Base-by-base conservation (phyloP, 2,113 vertebrate species). In the Panurus biarmicus region DNA sequence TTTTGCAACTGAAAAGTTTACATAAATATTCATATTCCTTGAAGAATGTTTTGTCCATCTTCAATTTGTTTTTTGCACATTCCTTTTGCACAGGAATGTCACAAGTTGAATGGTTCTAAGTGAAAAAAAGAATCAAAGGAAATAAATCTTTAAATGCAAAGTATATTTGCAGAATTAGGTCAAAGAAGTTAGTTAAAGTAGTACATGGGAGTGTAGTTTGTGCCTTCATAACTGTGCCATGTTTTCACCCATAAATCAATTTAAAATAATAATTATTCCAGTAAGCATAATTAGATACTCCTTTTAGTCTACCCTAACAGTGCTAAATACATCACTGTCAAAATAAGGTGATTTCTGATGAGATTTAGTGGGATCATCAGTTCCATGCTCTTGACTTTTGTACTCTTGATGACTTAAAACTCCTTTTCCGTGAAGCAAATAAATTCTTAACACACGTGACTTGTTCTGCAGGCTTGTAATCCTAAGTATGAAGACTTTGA, bases 401-500 rank as follows among this genome's bases (percentile, higher is more conserved):
- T 89, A 77, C 45, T 60, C 48, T 17, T 62, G 62, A 48, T 69
- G 48, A 67, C 58, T 89, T 54, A 42, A 58, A 87, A 74, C 73
- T 60, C 57, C 57, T 80, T 91, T 93, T 2, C 18, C 7, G 1
- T 38, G n/a, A 86, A 74, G 28, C 35, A 77, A 67, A 60, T 74
- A 64, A 44, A 51, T n/a, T 70, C 12, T 70, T 89, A 66, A 61
- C 12, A 10, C 5, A 23, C 69, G 23, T 91, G 14, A 61, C 57
- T 86, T 71, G 56, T 93, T 85, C 89, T 86, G 19, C 91, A 99
- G 99, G 99, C 99, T 35, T 99, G 99, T 87, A 98, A 99, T 96
- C 98, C 98, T 28, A 99, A 98, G 87, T 99, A 99, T 90, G 95
- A 98, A 23, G 98, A 99, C 92, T 99, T 98, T 24, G 98, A 98